Base-by-base conservation (phyloP, 37 sponge, comb jelly and placozoan genomes). In the Mnemiopsis leidyi region DNA sequence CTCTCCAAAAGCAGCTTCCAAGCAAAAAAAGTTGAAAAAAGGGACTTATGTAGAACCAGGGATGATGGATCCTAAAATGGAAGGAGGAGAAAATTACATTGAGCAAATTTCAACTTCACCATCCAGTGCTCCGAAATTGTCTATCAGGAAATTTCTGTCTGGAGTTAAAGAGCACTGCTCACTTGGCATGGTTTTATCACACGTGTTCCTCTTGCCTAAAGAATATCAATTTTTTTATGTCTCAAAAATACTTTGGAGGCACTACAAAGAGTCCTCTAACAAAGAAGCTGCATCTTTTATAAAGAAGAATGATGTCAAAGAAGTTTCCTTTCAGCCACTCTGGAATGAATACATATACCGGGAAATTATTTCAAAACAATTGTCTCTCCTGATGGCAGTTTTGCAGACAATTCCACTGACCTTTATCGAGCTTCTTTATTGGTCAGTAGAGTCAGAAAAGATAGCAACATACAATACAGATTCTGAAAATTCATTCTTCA, bases 31-130 rank as follows among this genome's bases (percentile, higher is more conserved):
- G 13, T 18, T 34, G 5, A 26, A 31, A 9, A 77, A 34, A 77
- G 79, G 79, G 20, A 77, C 79, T 31, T 77, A 77, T 77, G 79
- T 77, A 13, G 32, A 77, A 36, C 79, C 79, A 34, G 79, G 79
- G 33, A 77, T 77, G 9, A 32, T 77, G 26, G 79, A 77, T 77
- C 79, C 79, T 32, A 77, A 77, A 34, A 28, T 34, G 36, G 32
- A 77, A 13, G 79, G 20, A 31, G 79, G 33, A 28, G 36, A 31
- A 16, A 36, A 77, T 77, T 16, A 31, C 33, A 20, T 18, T 1
- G 26, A 32, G 0, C 36, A 1, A 16, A 20, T 16, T 20, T 31
- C 20, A 9, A 28, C 1, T 20, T 1, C 18, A 31, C n/a, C n/a
- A n/a, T 13, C 26, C 9, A 77, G 32, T 34, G 32, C 33, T 21